A percentile compares a stretch with the other conserved stretches of the same genome.
Conservation (phyloP, 2,888 invertebrate species). For the Chorisops tibialis region DNA sequence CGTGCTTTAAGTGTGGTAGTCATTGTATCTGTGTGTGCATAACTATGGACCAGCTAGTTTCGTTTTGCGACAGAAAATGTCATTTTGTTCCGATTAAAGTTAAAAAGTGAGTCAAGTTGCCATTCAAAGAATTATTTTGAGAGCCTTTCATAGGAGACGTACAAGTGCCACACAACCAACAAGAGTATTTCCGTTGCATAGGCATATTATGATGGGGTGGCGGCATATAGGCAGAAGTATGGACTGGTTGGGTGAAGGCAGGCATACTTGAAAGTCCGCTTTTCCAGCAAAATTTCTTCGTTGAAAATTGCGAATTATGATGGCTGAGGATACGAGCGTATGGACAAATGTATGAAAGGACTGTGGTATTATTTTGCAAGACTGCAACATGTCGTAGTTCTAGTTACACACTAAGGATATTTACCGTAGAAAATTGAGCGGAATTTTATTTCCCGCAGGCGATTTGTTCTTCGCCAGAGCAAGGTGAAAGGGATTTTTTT, state of each 20-base stretch:
- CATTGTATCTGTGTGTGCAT: too few species aligned
- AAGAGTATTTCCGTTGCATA: conserved; percentile 14
- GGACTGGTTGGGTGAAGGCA: background rate
- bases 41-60: too few species aligned
- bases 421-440: too few species aligned
- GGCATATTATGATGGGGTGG: background rate
- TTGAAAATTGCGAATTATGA: background rate
- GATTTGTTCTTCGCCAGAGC: too few species aligned
- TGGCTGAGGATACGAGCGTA: background rate
- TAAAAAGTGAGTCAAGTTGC: conserved; percentile 21
- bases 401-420: too few species aligned
- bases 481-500: too few species aligned
- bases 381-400: too few species aligned
- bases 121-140: conserved; percentile 12
- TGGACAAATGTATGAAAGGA: too few species aligned
- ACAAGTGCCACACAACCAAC: conserved; percentile 7
- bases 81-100: conserved; percentile 2
- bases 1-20: too few species aligned
- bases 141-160: conserved; percentile 1
- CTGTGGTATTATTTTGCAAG: too few species aligned
- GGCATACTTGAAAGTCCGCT: background rate
- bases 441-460: too few species aligned
- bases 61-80: background rate
- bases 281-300: background rate
- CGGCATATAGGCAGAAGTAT: background rate